phyloP scores from a whole-genome alignment of 2,797 vertebrate species.

The Dallia pectoralis region DNA sequence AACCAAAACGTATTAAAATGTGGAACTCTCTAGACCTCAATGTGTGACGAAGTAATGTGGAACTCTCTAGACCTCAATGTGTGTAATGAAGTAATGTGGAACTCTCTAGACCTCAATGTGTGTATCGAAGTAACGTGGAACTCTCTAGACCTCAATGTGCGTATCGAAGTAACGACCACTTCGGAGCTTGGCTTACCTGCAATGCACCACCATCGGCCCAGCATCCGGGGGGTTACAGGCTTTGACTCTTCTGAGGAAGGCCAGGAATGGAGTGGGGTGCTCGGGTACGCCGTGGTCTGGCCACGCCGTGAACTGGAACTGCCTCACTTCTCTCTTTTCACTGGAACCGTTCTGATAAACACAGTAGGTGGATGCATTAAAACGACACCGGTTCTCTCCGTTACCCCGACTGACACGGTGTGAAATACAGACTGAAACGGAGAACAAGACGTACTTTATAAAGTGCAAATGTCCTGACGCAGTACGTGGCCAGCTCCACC shows the following conservation, averaged over 20 bases:
- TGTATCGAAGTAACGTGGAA: background rate
- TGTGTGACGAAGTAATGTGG: too few species aligned
- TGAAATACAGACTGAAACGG: background rate
- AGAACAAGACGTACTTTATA: slow-evolving; percentile 85
- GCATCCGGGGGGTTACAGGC: slow-evolving; percentile 97
- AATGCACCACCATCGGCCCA: slow-evolving; percentile 98
- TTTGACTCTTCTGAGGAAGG: slow-evolving; percentile 94
- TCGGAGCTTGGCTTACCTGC: slow-evolving; percentile 81
- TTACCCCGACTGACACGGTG: background rate
- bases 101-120: too few species aligned
- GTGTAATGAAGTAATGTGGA: too few species aligned
- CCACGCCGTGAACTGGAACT: slow-evolving; percentile 99
- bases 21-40: too few species aligned
- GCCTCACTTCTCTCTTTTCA: slow-evolving; percentile 96
- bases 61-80: too few species aligned
- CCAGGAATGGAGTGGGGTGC: slow-evolving; percentile 95
- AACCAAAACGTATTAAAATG: too few species aligned
- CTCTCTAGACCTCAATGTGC: too few species aligned
- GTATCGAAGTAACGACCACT: slow-evolving; percentile 11
- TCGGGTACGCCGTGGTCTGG: slow-evolving; percentile 98
- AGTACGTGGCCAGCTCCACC: slow-evolving; percentile 95
- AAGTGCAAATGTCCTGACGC: slow-evolving; percentile 96
- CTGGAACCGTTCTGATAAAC: slow-evolving; percentile 89
- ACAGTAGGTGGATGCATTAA: background rate
- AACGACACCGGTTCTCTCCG: background rate